A percentile compares a stretch with the other conserved stretches of the same genome.
phyloP scores from a whole-genome alignment of 2,888 invertebrate species.

The Metopia argyrocephala region DNA sequence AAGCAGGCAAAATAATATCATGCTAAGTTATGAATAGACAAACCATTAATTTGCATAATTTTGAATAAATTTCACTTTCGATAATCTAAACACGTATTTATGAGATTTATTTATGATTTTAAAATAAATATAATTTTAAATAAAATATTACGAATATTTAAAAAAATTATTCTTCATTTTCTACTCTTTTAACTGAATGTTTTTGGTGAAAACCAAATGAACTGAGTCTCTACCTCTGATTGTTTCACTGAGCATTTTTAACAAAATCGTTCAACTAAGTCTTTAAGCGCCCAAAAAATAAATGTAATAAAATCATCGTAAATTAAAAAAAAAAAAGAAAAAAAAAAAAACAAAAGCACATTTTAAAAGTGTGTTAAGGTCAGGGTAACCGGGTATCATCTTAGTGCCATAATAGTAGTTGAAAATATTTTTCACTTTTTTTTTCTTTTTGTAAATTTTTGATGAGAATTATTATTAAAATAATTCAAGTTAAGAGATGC shows the following conservation, averaged over 20 bases:
- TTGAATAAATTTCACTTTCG: constrained; percentile 26
- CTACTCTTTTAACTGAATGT: neutral
- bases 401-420: too few relatives aligned
- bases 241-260: too few relatives aligned
- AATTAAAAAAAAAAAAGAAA: neutral
- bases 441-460: too few relatives aligned
- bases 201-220: neutral
- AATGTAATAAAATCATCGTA: too few relatives aligned
- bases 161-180: neutral
- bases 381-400: constrained; percentile 59
- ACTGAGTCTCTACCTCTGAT: neutral
- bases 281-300: too few relatives aligned
- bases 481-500: constrained; percentile 20
- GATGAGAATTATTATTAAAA: too few relatives aligned
- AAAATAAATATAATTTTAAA: too few relatives aligned
- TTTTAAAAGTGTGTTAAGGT: constrained; percentile 63
- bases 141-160: too few relatives aligned
- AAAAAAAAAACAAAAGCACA: constrained; percentile 5
- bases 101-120: neutral
- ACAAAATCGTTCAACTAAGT: neutral
- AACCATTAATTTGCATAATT: constrained; percentile 26
- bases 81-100: neutral
- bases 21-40: too few relatives aligned
- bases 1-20: too few relatives aligned
- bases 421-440: neutral